phyloP scores from a whole-genome alignment of 2,888 invertebrate species.

The Drosophila kanekoi region DNA sequence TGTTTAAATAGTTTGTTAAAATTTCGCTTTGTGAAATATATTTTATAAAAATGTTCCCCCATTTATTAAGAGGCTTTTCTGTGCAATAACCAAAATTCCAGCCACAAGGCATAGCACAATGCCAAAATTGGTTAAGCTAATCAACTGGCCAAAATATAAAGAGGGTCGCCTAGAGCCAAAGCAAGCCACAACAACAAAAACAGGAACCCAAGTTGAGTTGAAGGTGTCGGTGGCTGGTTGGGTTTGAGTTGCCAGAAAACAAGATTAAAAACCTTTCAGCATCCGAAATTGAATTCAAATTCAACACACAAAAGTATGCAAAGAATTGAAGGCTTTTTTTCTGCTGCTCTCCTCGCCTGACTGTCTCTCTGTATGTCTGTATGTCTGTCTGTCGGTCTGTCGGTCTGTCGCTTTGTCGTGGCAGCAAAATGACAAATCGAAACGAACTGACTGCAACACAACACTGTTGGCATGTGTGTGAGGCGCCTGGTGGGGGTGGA shows the following conservation, averaged over 20 bases:
- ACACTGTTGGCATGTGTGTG: conserved; percentile 30
- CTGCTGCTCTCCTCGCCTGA: conserved; percentile 8
- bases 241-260: conserved; percentile 62
- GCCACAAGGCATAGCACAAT: conserved; percentile 35
- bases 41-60: neutral
- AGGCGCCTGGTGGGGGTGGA: conserved; percentile 6
- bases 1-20: neutral
- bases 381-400: conserved; percentile 16
- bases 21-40: neutral
- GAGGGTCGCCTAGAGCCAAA: conserved; percentile 56
- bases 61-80: neutral
- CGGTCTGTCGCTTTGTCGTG: conserved; percentile 47
- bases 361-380: conserved; percentile 1
- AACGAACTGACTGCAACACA: conserved; percentile 66
- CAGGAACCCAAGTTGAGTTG: conserved; percentile 38
- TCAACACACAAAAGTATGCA: conserved; percentile 79
- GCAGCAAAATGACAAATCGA: conserved; percentile 80
- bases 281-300: conserved; percentile 79
- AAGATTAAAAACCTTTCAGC: conserved; percentile 81
- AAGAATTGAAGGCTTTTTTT: conserved; percentile 58
- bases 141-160: conserved; percentile 69
- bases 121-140: conserved; percentile 64
- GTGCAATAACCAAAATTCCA: conserved; percentile 38
- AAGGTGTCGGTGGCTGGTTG: conserved; percentile 26
- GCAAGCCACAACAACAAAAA: conserved; percentile 6